A percentile compares a stretch with the other conserved stretches of the same genome.
Conservation (phyloP, 2,797 vertebrate genomes). For the Sebastes trivittatus region DNA sequence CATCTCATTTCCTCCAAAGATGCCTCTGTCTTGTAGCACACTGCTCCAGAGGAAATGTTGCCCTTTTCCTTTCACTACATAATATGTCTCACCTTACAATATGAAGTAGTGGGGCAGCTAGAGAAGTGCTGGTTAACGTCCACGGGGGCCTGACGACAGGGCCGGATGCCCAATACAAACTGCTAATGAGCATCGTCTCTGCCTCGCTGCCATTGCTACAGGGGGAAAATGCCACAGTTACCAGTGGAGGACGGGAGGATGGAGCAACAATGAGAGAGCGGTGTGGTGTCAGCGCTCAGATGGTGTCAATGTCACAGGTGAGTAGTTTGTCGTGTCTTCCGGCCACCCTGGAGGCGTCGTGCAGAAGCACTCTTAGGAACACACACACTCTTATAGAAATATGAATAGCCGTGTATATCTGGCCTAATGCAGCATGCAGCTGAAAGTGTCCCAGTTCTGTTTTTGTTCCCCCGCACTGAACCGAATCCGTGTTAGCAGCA, state of each 20-base stretch:
- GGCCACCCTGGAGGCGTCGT: not conserved
- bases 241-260: slow-evolving; percentile 90
- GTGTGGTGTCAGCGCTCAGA: slow-evolving; percentile 99
- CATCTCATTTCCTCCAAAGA: slow-evolving; percentile 30
- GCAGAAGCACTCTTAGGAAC: not conserved
- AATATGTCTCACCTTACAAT: slow-evolving; percentile 19
- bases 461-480: slow-evolving; percentile 11
- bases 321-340: not conserved
- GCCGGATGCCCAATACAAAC: slow-evolving; percentile 23
- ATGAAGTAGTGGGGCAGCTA: not conserved
- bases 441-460: slow-evolving; percentile 23
- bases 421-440: not conserved
- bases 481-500: slow-evolving; percentile 10
- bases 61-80: not conserved
- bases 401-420: slow-evolving; percentile 1
- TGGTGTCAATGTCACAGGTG: slow-evolving; percentile 96
- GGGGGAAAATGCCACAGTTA: slow-evolving; percentile 95
- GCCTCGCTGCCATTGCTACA: slow-evolving; percentile 64
- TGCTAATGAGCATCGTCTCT: slow-evolving; percentile 61
- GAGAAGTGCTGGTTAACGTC: slow-evolving; percentile 40
- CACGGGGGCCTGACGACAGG: slow-evolving; percentile 30
- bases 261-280: slow-evolving; percentile 89
- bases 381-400: slow-evolving; percentile 7
- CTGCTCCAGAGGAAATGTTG: slow-evolving; percentile 2
- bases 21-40: not conserved